Evolutionary conservation across 2,113 vertebrate genomes (phyloP), one percentile per base, ranked within the genome.

Genomic region (Ifrita kowaldi): DNA sequence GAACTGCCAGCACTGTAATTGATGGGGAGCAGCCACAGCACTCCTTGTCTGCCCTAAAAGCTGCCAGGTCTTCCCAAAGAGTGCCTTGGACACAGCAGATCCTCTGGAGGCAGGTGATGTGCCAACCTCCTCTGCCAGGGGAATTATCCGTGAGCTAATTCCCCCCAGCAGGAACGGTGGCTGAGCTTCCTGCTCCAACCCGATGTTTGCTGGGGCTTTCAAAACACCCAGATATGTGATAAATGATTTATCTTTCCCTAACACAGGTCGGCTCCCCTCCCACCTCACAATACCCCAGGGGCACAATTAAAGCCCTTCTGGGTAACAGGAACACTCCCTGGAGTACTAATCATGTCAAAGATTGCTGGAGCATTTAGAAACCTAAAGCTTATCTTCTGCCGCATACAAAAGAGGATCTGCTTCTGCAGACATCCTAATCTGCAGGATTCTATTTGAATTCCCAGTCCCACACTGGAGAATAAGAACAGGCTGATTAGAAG

Each of bases 371-470:
- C 73, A 46, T 90, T 94, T 78, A 64, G 76, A 94, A 92, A 74
- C 20, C 52, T 49, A 68, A 78, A 86, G 68, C 60, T 96, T 97
- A 96, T 96, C 95, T 93, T 77, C 73, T 77, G 67, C 4, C 5
- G 64, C 41, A 33, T 62, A 97, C 80, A 86, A 87, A 95, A 78
- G 80, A 59, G 53, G 83, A 90, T 89, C 71, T 92, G 75, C 87
- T 93, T 80, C 71, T 78, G 74, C 71, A 95, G 96, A 92, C 75
- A 73, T 50, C 55, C 65, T 96, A 95, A 96, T 94, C 95, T 60
- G 24, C 59, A 82, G 84, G 70, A 86, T 95, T 92, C 89, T 94
- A 87, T 96, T 92, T 69, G 95, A 94, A 96, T 68, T 91, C 69
- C 49, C 82, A 56, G 65, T 53, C 62, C 80, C 81, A 64, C 89